phyloP scores from a whole-genome alignment of 2,888 invertebrate species.

The Erynnis tages region DNA sequence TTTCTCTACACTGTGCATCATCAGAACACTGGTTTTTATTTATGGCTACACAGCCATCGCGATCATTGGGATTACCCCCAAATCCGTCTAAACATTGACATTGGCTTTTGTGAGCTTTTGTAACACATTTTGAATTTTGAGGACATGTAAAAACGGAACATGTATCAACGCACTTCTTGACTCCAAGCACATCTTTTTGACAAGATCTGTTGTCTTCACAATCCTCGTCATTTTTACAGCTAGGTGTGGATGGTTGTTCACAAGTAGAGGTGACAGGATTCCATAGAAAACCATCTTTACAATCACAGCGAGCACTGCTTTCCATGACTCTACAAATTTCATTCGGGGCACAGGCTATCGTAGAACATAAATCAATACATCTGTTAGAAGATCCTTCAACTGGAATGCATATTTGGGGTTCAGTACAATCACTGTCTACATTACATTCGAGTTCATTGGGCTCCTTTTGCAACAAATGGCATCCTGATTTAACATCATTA shows the following conservation, averaged over 20 bases:
- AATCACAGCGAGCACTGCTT: conserved; percentile 89
- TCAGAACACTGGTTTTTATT: conserved; percentile 88
- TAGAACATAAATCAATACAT: conserved; percentile 90
- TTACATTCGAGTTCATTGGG: conserved; percentile 83
- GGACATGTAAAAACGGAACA: conserved; percentile 93
- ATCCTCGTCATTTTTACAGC: conserved; percentile 86
- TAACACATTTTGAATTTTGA: conserved; percentile 90
- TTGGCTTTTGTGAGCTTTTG: conserved; percentile 86
- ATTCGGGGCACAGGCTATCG: conserved; percentile 90
- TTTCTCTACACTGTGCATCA: conserved; percentile 92
- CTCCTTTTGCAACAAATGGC: conserved; percentile 85
- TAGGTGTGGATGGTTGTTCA: conserved; percentile 93
- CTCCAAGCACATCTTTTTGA: conserved; percentile 91
- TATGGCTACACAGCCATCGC: conserved; percentile 90
- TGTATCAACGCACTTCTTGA: conserved; percentile 89
- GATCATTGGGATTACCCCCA: conserved; percentile 94
- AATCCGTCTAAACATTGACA: conserved; percentile 93
- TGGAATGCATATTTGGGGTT: conserved; percentile 86
- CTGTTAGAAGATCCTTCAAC: conserved; percentile 83
- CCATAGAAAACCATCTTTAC: conserved; percentile 89
- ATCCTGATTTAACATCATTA: conserved; percentile 88
- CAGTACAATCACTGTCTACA: conserved; percentile 86
- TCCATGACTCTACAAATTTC: conserved; percentile 88
- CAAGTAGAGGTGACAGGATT: conserved; percentile 91
- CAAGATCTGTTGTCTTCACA: conserved; percentile 88